Conservation (phyloP, 1,140 invertebrate species). For the Uloborus diversus region DNA sequence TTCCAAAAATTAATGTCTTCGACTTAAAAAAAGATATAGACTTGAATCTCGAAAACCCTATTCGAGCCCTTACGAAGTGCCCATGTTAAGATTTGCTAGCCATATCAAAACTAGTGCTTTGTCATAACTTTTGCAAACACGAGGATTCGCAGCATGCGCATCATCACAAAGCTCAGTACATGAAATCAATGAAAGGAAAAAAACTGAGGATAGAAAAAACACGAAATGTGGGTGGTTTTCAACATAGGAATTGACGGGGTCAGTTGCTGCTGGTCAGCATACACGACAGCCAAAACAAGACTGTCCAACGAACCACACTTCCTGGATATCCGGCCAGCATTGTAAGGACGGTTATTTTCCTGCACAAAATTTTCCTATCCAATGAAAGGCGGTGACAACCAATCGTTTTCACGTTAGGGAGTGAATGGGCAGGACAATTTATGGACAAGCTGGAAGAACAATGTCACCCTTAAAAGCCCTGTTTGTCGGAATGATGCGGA, state of each 20-base stretch:
- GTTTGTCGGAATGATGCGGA: neutral
- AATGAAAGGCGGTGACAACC: constrained; percentile 42
- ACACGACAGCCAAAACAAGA: constrained; percentile 7
- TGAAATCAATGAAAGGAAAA: no score
- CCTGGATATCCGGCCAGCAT: constrained; percentile 49
- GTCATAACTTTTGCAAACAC: no score
- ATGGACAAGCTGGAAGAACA: constrained; percentile 1
- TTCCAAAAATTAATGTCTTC: no score
- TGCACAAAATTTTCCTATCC: neutral
- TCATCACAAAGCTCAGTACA: no score
- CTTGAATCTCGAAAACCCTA: no score
- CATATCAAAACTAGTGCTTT: no score
- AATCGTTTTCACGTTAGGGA: constrained; percentile 39
- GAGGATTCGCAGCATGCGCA: no score
- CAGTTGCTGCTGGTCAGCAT: constrained; percentile 28
- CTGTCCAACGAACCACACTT: constrained; percentile 34
- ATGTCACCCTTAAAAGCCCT: constrained; percentile 30
- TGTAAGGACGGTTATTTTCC: constrained; percentile 24
- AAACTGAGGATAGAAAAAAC: no score
- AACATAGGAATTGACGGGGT: constrained; percentile 19
- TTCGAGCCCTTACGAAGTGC: no score
- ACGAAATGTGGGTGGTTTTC: constrained; percentile 6
- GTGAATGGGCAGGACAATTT: constrained; percentile 31
- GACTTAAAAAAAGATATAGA: no score
- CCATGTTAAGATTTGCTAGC: no score